Percentiles rank a stretch among this genome's conserved stretches.
phyloP scores from a whole-genome alignment of 2,797 vertebrate species.

The Myotis myotis region DNA sequence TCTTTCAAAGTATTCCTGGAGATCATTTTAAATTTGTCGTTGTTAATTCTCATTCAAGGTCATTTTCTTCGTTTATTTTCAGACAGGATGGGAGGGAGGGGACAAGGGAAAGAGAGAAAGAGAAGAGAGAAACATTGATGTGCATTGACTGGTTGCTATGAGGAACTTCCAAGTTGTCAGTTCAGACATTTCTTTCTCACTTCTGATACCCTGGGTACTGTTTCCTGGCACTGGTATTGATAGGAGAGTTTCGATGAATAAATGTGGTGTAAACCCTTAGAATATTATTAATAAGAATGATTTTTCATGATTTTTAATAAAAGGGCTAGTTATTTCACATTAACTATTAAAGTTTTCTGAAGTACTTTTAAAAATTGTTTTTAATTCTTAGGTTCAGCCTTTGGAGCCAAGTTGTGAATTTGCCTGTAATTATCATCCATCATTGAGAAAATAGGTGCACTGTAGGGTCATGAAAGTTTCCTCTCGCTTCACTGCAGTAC shows the following conservation, averaged over 20 bases:
- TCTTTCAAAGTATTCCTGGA: slow-evolving; percentile 28
- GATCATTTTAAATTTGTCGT: slow-evolving; percentile 11
- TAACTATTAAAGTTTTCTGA: neutral
- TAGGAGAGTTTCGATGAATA: neutral
- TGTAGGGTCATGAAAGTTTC: neutral
- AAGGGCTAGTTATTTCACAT: neutral
- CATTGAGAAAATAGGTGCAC: neutral
- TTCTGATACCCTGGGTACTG: neutral
- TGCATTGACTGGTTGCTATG: neutral
- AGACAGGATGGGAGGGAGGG: too few relatives aligned
- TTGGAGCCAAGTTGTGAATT: neutral
- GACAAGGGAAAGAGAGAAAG: too few relatives aligned
- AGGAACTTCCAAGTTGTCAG: neutral
- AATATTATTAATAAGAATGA: neutral
- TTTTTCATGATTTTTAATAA: neutral
- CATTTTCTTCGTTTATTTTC: too few relatives aligned
- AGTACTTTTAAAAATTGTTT: neutral
- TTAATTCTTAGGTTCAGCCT: neutral
- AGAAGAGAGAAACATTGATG: too few relatives aligned
- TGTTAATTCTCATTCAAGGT: too few relatives aligned
- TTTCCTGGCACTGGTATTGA: neutral
- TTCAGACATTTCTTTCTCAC: neutral
- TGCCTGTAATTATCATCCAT: neutral
- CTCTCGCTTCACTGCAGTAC: neutral
- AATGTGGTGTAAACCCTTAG: neutral